Evolutionary conservation across 2,797 vertebrate genomes (phyloP), one percentile per base, ranked within the genome.

Genomic region (Diplodus sargus): DNA sequence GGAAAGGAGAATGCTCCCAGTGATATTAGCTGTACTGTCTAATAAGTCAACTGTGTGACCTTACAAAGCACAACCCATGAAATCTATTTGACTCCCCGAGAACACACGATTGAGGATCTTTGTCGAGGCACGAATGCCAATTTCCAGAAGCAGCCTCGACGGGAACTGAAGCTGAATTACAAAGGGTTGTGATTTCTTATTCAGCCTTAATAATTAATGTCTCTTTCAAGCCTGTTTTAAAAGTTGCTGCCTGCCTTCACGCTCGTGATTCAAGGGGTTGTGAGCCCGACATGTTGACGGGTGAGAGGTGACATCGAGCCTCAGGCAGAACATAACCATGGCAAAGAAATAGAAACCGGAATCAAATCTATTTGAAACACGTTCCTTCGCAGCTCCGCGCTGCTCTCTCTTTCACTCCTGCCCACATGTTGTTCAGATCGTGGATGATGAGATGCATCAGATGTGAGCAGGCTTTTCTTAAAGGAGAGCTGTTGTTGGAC

Each of bases 201-300:
- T 89, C 65, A 14, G 10, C 25, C 64, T 87, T 10, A 74, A 85
- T 86, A 84, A 90, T 90, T 81, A 64, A 90, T 86, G 45, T 23
- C 9, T 47, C 64, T 78, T 71, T 89, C 22, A 42, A 78, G 76
- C 61, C 23, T 34, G 70, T 81, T 83, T 83, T 85, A 58, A 80
- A 81, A 86, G 76, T 59, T 63, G 51, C 73, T 83, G 80, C 77
- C 49, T 74, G 68, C 59, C 72, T 54, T 39, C 45, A 72, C 56
- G 51, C 20, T 47, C 8, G 67, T 70, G 53, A 85, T 87, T 88
- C 61, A 81, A 71, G 57, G 20, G 59, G 48, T 42, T 87, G 83
- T 76, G 74, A 82, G 85, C 74, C 76, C 15, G 43, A 42, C 74
- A 63, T 81, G 83, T 86, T 74, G 83, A 68, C 67, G 61, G 75